Percentiles rank a stretch among this genome's conserved stretches.
Conservation (phyloP, 2,888 invertebrate genomes). For the Biston stratarius region DNA sequence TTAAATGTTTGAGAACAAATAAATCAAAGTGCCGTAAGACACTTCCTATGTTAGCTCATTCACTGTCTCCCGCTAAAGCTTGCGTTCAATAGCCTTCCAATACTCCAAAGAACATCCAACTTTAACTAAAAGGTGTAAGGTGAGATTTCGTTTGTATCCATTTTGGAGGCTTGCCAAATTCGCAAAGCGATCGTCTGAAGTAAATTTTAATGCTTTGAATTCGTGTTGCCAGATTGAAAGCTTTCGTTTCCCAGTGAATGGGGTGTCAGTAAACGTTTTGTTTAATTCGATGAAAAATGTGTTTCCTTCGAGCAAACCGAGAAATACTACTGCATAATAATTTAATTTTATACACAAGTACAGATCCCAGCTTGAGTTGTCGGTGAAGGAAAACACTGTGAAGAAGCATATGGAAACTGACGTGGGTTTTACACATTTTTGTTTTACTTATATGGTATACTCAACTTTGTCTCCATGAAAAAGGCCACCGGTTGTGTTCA, state of each 20-base stretch:
- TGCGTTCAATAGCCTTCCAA: slow-evolving; percentile 1
- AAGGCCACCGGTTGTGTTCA: too few species aligned
- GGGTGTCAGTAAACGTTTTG: slow-evolving; percentile 13
- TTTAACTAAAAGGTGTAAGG: slow-evolving; percentile 4
- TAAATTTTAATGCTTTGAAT: slow-evolving; percentile 29
- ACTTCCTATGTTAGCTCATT: slow-evolving; percentile 4
- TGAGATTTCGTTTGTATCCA: neutral
- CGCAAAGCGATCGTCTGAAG: slow-evolving; percentile 24
- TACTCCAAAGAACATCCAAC: slow-evolving; percentile 9
- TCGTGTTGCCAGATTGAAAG: slow-evolving; percentile 28
- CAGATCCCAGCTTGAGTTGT: too few species aligned
- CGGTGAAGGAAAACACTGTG: too few species aligned
- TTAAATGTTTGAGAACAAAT: neutral
- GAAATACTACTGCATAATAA: too few species aligned
- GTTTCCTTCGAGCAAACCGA: neutral
- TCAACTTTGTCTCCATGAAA: too few species aligned
- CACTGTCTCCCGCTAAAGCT: slow-evolving; percentile 14
- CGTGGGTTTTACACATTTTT: too few species aligned
- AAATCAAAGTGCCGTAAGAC: neutral
- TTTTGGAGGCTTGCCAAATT: slow-evolving; percentile 30
- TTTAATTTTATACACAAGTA: too few species aligned
- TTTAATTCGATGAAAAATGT: slow-evolving; percentile 11
- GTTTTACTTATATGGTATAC: too few species aligned
- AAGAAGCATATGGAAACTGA: too few species aligned
- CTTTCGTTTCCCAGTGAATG: slow-evolving; percentile 16